phyloP scores from a whole-genome alignment of 2,888 invertebrate species.

The Cheilosia soror region DNA sequence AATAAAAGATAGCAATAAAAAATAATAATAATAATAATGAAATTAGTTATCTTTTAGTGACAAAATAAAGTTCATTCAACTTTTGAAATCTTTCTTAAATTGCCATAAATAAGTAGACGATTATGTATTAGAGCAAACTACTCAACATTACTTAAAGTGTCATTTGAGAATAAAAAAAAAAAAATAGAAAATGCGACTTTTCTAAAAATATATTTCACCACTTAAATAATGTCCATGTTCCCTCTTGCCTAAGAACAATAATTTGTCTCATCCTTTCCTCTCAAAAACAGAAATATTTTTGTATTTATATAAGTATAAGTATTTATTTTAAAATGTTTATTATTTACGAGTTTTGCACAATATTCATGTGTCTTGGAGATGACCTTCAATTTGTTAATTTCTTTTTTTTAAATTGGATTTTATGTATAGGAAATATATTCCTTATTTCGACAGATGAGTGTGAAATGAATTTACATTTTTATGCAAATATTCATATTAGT shows the following conservation, averaged over 20 bases:
- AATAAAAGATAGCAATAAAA: not conserved
- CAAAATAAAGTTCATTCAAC: not conserved
- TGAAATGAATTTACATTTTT: not conserved
- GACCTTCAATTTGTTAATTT: slow-evolving; percentile 22
- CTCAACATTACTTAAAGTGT: not conserved
- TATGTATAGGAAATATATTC: slow-evolving; percentile 20
- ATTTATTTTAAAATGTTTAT: slow-evolving; percentile 24
- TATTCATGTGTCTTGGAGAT: slow-evolving; percentile 25
- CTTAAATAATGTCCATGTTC: too few relatives aligned
- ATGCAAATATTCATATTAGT: not conserved
- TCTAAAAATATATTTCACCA: too few relatives aligned
- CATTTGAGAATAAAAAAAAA: too few relatives aligned
- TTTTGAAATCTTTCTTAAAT: not conserved
- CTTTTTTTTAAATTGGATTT: not conserved
- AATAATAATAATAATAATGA: not conserved
- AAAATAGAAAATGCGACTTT: not conserved
- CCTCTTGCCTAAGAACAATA: too few relatives aligned
- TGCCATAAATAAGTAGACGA: not conserved
- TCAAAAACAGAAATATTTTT: not conserved
- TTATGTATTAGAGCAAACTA: not conserved
- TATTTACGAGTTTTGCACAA: slow-evolving; percentile 28
- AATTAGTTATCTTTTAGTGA: not conserved
- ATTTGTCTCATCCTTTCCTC: not conserved
- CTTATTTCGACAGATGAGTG: not conserved
- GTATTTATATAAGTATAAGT: not conserved